Percentiles rank a stretch among this genome's conserved stretches.
Conservation (phyloP, 1,140 invertebrate species). For the Muscidifurax raptorellus region DNA sequence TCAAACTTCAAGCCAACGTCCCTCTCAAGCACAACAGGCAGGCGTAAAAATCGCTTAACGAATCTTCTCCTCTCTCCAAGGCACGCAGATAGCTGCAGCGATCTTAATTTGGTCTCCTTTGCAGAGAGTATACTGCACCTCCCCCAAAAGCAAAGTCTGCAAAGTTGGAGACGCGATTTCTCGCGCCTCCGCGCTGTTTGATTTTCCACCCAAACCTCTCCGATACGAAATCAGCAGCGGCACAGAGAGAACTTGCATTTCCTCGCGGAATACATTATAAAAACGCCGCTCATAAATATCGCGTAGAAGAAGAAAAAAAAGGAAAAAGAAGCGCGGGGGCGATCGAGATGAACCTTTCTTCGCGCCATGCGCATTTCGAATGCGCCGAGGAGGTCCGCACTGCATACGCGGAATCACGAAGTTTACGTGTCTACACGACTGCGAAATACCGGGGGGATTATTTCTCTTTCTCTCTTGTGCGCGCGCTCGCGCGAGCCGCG, state of each 20-base stretch:
- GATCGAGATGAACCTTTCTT: neutral
- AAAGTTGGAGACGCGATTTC: conserved; percentile 19
- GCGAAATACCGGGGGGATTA: conserved; percentile 42
- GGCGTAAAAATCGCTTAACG: conserved; percentile 19
- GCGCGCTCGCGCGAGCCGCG: conserved; percentile 2
- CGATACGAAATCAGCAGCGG: neutral
- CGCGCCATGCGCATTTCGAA: conserved; percentile 23
- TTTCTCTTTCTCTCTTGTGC: neutral
- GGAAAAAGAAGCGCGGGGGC: neutral
- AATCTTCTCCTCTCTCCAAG: neutral
- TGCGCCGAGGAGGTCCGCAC: neutral
- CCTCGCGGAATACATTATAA: neutral
- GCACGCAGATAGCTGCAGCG: conserved; percentile 7
- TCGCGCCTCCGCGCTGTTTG: neutral
- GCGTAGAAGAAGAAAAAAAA: neutral
- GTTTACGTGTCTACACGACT: conserved; percentile 39
- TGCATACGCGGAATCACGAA: conserved; percentile 28
- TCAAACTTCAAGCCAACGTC: neutral
- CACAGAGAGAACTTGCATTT: neutral
- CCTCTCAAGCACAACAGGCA: neutral
- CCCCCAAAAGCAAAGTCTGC: conserved; percentile 41
- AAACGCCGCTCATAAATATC: neutral
- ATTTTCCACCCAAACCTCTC: neutral
- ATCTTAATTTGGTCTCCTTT: neutral
- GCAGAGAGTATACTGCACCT: neutral